phyloP scores from a whole-genome alignment of 2,797 vertebrate genomes.

The Rachycentron canadum region DNA sequence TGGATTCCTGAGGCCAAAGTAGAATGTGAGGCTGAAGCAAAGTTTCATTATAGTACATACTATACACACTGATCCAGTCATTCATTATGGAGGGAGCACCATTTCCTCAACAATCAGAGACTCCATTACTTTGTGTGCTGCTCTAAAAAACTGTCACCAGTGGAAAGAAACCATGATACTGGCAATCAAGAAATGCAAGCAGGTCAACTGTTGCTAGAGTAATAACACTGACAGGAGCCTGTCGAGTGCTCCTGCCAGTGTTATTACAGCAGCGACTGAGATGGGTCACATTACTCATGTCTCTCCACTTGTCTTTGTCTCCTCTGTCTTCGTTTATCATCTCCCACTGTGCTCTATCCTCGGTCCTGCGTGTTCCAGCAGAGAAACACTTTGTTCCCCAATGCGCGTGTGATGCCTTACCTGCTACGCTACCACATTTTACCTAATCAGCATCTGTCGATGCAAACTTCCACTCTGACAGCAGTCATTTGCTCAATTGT shows the following conservation, averaged over 20 bases:
- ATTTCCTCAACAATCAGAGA: conserved; percentile 15
- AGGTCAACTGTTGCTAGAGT: conserved; percentile 16
- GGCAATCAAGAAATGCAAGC: conserved; percentile 18
- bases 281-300: conserved; percentile 43
- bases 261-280: conserved; percentile 39
- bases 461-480: conserved; percentile 36
- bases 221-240: conserved; percentile 11
- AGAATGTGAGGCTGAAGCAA: background rate
- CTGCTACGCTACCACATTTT: conserved; percentile 39
- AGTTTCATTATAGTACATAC: background rate
- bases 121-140: background rate
- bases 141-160: background rate
- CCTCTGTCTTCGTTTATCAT: conserved; percentile 37
- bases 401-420: conserved; percentile 22
- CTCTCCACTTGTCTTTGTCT: conserved; percentile 39
- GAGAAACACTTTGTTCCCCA: conserved; percentile 21
- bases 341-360: conserved; percentile 44
- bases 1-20: background rate
- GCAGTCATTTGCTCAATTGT: conserved; percentile 42
- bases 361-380: conserved; percentile 30
- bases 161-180: conserved; percentile 11
- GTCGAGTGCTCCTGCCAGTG: background rate
- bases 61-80: conserved; percentile 4
- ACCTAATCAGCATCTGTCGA: conserved; percentile 44
- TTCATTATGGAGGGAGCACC: background rate